Conservation (phyloP, 2,113 vertebrate genomes). For the Sterrhoptilus dennistouni region DNA sequence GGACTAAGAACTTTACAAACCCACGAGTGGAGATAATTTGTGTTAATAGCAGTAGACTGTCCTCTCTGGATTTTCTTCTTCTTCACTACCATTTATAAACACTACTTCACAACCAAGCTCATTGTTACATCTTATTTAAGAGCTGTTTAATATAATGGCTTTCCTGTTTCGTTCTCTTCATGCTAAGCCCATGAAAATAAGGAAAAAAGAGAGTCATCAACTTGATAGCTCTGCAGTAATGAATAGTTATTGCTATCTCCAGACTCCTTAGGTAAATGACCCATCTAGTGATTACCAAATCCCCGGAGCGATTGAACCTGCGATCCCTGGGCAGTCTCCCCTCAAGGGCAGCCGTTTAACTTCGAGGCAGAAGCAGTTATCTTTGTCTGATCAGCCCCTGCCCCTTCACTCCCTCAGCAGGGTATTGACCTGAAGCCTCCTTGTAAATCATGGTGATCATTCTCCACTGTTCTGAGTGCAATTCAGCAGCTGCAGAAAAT, state of each 20-base stretch:
- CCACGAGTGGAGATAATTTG: not conserved
- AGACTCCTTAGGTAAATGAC: slow-evolving; percentile 16
- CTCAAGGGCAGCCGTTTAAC: not conserved
- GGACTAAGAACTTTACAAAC: not conserved
- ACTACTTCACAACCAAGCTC: not conserved
- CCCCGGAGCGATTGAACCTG: not conserved
- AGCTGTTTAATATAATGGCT: not conserved
- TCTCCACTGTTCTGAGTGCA: not conserved
- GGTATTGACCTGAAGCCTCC: slow-evolving; percentile 9
- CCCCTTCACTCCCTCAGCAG: not conserved
- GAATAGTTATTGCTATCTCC: not conserved
- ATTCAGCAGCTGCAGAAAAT: not conserved
- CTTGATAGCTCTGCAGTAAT: not conserved
- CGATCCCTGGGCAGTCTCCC: not conserved
- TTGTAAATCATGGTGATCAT: not conserved
- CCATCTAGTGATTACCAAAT: not conserved
- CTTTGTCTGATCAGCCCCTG: not conserved
- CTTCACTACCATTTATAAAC: not conserved
- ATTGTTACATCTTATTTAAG: slow-evolving; percentile 7
- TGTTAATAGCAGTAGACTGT: not conserved
- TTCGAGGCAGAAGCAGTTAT: not conserved
- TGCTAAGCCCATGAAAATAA: not conserved
- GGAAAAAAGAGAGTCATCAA: not conserved
- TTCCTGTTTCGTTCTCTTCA: not conserved
- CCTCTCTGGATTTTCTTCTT: not conserved